Conservation (phyloP, 2,113 vertebrate species). For the Aptenodytes forsteri region DNA sequence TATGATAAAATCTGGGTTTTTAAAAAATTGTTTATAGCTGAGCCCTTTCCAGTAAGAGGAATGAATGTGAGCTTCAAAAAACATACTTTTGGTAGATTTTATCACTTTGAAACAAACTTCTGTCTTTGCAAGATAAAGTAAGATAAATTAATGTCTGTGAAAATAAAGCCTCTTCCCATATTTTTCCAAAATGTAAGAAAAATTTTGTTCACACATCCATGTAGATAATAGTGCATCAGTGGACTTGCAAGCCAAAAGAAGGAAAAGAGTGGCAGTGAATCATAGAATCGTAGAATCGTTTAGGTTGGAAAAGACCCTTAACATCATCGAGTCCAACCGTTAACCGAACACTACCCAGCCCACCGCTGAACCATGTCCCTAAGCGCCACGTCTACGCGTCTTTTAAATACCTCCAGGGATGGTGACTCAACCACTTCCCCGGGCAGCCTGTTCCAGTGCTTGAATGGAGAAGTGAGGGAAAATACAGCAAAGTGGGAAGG, state of each 20-base stretch:
- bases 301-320: too few species aligned
- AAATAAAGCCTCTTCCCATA: slow-evolving; percentile 20
- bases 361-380: too few species aligned
- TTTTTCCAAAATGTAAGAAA: not conserved
- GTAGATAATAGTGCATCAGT: not conserved
- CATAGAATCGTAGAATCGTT: too few species aligned
- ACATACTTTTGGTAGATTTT: not conserved
- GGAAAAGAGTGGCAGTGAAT: not conserved
- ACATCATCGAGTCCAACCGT: too few species aligned
- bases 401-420: too few species aligned
- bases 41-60: not conserved
- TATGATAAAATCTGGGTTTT: not conserved
- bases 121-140: not conserved
- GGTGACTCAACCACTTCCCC: too few species aligned
- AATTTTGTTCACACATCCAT: not conserved
- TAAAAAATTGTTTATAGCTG: not conserved
- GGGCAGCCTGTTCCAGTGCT: too few species aligned
- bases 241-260: not conserved
- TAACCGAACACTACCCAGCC: too few species aligned
- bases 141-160: not conserved
- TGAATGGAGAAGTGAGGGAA: not conserved
- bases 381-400: too few species aligned
- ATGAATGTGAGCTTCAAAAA: slow-evolving; percentile 50
- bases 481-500: not conserved
- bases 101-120: not conserved